A percentile compares a stretch with the other conserved stretches of the same genome.
These are phyloP conservation scores for Tenthredo mesomela DNA, from an alignment of 2,888 invertebrate genomes.

Conservation along the genomic window DNA sequence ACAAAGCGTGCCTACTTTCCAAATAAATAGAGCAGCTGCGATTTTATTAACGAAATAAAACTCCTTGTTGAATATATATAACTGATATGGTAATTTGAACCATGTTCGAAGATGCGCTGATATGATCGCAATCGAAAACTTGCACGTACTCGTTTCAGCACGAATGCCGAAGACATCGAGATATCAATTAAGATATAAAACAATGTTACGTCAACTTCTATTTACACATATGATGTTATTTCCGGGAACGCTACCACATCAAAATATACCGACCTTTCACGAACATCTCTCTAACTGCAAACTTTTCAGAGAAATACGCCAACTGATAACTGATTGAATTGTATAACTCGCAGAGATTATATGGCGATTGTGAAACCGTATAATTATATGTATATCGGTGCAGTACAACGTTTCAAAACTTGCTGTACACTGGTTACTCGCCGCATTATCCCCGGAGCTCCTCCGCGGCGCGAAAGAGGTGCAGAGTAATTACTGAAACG, in stretches of 20 bases:
- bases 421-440: not conserved
- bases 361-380: not conserved
- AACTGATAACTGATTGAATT: not conserved
- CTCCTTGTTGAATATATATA: not conserved
- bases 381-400: not conserved
- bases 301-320: not conserved
- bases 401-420: not conserved
- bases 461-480: slow-evolving; percentile 14
- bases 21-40: slow-evolving; percentile 36
- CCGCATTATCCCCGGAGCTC: not conserved
- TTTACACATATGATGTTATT: not conserved
- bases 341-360: not conserved
- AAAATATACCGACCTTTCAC: not conserved
- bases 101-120: not conserved
- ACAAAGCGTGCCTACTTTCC: slow-evolving; percentile 39
- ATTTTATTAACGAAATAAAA: slow-evolving; percentile 10
- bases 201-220: not conserved
- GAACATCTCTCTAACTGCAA: not conserved
- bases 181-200: not conserved
- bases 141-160: not conserved
- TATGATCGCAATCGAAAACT: not conserved
- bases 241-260: not conserved
- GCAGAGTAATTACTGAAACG: slow-evolving; percentile 38
- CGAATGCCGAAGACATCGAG: not conserved
- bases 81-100: not conserved